phyloP scores from a whole-genome alignment of 1,140 invertebrate genomes.

The Hypothenemus hampei region DNA sequence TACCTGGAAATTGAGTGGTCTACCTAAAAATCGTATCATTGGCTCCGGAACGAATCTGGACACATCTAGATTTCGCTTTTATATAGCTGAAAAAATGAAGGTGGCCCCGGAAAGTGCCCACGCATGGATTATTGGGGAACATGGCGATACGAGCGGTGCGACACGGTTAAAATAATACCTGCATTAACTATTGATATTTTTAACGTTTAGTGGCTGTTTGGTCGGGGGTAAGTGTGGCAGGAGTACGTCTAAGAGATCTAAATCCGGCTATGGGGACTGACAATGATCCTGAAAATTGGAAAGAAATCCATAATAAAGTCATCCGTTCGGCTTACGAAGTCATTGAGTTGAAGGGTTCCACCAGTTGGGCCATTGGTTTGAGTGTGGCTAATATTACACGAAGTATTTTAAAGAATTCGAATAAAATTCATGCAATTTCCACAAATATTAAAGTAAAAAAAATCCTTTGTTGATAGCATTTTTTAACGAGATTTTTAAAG shows the following conservation, averaged over 20 bases:
- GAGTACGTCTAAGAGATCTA: conserved; percentile 72
- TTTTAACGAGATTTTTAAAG: conserved; percentile 1
- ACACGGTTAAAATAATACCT: no score
- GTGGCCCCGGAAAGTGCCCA: conserved; percentile 78
- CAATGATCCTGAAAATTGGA: conserved; percentile 75
- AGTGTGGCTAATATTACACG: conserved; percentile 67
- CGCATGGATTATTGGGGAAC: conserved; percentile 85
- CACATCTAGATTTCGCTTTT: conserved; percentile 80
- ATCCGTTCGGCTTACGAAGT: conserved; percentile 83
- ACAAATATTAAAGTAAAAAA: conserved; percentile 68
- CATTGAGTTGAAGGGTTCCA: conserved; percentile 84
- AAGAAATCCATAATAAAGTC: conserved; percentile 71
- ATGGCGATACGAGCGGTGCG: conserved; percentile 77
- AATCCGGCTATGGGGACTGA: conserved; percentile 66
- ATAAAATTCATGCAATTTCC: conserved; percentile 74
- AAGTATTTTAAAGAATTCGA: conserved; percentile 70
- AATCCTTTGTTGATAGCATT: not conserved
- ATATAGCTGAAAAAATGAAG: conserved; percentile 73
- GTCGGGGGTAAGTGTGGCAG: conserved; percentile 90
- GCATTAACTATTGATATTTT: no score
- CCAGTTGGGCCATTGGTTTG: conserved; percentile 85
- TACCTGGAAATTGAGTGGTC: conserved; percentile 84
- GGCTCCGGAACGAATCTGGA: conserved; percentile 91
- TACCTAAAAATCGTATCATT: conserved; percentile 79
- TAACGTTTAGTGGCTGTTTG: conserved; percentile 77